These are phyloP conservation scores for Pachyuromys duprasi DNA, from an alignment of 2,797 vertebrate genomes.

Conservation along the genomic window DNA sequence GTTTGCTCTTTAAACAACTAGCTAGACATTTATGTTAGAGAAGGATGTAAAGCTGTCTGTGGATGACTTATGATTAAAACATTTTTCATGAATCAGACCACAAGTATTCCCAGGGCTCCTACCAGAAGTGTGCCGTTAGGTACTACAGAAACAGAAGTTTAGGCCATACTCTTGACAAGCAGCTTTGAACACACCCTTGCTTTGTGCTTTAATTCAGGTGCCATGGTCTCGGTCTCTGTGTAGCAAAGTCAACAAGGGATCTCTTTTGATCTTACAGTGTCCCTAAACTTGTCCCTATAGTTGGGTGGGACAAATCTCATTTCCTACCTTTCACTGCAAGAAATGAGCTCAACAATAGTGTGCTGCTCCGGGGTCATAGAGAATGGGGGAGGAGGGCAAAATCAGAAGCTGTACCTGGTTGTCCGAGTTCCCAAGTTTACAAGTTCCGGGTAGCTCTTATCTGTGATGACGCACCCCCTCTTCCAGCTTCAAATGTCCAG, in stretches of 20 bases:
- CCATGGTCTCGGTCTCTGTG: background rate
- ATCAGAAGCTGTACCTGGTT: background rate
- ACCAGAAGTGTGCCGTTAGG: background rate
- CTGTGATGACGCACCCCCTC: background rate
- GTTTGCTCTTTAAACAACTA: background rate
- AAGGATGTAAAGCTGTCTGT: constrained; percentile 19
- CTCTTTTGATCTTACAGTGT: background rate
- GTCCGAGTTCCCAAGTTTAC: background rate
- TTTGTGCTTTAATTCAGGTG: constrained; percentile 17
- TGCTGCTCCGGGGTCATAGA: background rate
- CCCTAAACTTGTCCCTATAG: too few species aligned
- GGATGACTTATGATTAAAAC: constrained; percentile 6
- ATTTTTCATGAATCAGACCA: constrained; percentile 29
- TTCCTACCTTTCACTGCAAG: background rate
- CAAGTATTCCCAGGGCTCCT: background rate
- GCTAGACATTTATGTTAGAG: constrained; percentile 37
- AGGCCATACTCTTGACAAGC: background rate
- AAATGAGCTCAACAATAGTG: background rate
- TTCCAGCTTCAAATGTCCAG: background rate
- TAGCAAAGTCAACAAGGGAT: background rate
- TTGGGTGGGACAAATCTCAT: constrained; percentile 9
- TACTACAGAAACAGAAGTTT: background rate
- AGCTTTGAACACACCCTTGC: background rate
- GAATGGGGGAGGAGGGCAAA: background rate
- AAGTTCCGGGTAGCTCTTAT: background rate